phyloP scores from a whole-genome alignment of 2,113 vertebrate species.

The Vidua chalybeata region DNA sequence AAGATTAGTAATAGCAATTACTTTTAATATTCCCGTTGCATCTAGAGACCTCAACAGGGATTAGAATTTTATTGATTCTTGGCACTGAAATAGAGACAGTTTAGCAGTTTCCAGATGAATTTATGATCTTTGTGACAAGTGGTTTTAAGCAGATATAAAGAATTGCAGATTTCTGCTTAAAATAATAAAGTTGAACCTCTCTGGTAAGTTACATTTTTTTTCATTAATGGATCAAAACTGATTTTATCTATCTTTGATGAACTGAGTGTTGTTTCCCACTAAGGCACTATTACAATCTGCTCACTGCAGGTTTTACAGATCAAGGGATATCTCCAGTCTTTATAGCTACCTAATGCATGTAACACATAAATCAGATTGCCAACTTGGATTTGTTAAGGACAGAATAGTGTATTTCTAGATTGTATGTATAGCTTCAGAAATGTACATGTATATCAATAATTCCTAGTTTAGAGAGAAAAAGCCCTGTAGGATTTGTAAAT shows the following conservation, averaged over 20 bases:
- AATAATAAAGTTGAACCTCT: not conserved
- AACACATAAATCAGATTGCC: not conserved
- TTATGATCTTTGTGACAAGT: not conserved
- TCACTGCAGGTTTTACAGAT: not conserved
- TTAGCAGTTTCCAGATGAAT: not conserved
- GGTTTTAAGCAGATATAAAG: not conserved
- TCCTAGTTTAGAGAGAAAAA: not conserved
- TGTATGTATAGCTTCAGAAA: not conserved
- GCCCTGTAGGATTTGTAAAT: not conserved
- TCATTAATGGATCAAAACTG: not conserved
- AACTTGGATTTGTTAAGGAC: not conserved
- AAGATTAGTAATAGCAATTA: constrained; percentile 12
- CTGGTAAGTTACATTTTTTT: not conserved
- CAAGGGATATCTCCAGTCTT: not conserved
- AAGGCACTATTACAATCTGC: not conserved
- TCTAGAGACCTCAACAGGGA: not conserved
- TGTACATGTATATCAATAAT: not conserved
- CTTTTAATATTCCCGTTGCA: not conserved
- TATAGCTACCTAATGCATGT: not conserved
- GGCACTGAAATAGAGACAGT: not conserved
- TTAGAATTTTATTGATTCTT: not conserved
- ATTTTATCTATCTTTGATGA: not conserved
- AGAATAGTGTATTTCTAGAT: not conserved
- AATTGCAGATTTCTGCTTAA: not conserved
- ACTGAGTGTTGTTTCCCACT: not conserved